Evolutionary conservation across 2,797 vertebrate genomes (phyloP).

Genomic region (Myotis vivesi): DNA sequence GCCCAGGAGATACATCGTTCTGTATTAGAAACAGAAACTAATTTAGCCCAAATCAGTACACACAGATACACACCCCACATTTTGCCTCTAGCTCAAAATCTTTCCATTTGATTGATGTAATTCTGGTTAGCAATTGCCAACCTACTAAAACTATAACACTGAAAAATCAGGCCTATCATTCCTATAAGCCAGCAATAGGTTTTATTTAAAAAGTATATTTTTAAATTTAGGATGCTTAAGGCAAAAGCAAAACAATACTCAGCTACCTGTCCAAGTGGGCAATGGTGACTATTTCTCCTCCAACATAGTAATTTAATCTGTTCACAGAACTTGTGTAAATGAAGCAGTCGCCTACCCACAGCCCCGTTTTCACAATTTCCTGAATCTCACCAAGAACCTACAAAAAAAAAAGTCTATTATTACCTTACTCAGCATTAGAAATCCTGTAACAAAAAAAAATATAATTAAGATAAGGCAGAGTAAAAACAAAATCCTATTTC

Average conservation of each 20-base stretch:
- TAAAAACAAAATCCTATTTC: slow-evolving; percentile 17
- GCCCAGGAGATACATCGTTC: slow-evolving; percentile 98
- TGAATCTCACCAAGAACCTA: slow-evolving; percentile 99
- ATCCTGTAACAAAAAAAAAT: background rate
- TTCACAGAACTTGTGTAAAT: slow-evolving; percentile 99
- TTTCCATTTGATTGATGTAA: background rate
- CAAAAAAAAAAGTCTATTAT: slow-evolving; percentile 23
- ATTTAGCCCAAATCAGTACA: background rate
- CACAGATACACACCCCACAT: background rate
- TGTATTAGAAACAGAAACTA: slow-evolving; percentile 76
- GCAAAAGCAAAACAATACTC: slow-evolving; percentile 37
- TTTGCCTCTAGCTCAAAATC: background rate
- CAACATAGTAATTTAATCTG: slow-evolving; percentile 98
- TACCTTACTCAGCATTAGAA: slow-evolving; percentile 1
- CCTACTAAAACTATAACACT: background rate
- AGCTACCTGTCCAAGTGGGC: slow-evolving; percentile 97
- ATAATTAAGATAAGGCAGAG: background rate
- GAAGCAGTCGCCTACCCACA: slow-evolving; percentile 99
- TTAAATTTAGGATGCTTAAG: slow-evolving; percentile 18
- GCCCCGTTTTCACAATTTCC: slow-evolving; percentile 97
- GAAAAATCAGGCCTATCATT: slow-evolving; percentile 19
- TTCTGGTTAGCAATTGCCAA: slow-evolving; percentile 13
- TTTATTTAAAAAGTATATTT: slow-evolving; percentile 35
- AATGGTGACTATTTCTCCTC: slow-evolving; percentile 99
- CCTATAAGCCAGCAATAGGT: background rate